These are phyloP conservation scores for Trissolcus japonicus DNA, from an alignment of 2,888 invertebrate genomes.

Conservation along the genomic window DNA sequence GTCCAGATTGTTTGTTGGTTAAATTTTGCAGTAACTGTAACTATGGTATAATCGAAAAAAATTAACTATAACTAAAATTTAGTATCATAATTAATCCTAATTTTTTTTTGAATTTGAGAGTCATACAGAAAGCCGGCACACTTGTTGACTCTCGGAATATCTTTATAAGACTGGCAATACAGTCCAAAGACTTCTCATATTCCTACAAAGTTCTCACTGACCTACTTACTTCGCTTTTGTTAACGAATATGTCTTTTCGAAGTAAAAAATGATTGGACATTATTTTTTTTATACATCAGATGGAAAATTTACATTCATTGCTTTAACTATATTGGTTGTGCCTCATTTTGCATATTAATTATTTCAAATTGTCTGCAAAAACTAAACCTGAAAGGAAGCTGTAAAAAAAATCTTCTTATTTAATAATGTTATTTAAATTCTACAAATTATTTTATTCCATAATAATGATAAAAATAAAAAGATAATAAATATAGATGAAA, in stretches of 20 bases:
- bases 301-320: too few relatives aligned
- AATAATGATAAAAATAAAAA: too few relatives aligned
- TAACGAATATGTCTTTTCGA: constrained; percentile 42
- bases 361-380: too few relatives aligned
- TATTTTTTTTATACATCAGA: too few relatives aligned
- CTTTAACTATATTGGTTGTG: too few relatives aligned
- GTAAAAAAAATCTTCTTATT: too few relatives aligned
- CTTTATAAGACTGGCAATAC: constrained; percentile 74
- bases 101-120: constrained; percentile 40
- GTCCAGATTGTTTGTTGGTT: not conserved
- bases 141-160: constrained; percentile 76
- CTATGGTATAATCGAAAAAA: not conserved
- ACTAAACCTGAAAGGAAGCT: too few relatives aligned
- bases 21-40: not conserved
- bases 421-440: too few relatives aligned
- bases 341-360: too few relatives aligned
- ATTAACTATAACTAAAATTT: not conserved
- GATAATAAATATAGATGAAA: too few relatives aligned
- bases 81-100: constrained; percentile 28
- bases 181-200: constrained; percentile 71
- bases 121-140: constrained; percentile 61
- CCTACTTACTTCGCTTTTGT: constrained; percentile 68
- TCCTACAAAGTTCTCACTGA: constrained; percentile 73
- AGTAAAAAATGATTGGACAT: constrained; percentile 14
- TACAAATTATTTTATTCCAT: too few relatives aligned